These are phyloP conservation scores for Brachionus angularis DNA, from an alignment of 1,140 invertebrate species.

Conservation along the genomic window DNA sequence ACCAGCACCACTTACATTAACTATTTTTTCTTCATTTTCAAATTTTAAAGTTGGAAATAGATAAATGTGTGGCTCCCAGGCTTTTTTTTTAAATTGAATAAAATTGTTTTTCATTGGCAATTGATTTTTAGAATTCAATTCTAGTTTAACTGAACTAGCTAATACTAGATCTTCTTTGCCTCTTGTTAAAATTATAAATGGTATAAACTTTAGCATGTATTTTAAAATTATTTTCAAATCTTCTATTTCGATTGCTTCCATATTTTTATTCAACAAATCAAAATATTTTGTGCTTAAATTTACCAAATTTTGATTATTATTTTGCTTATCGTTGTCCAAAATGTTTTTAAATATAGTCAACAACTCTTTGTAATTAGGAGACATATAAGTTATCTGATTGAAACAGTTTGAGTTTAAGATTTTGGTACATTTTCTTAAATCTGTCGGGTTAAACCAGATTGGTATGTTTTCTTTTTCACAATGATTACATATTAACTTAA, in stretches of 20 bases:
- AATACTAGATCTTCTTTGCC: conserved; percentile 16
- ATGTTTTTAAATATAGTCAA: conserved; percentile 8
- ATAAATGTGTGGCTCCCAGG: neutral
- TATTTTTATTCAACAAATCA: neutral
- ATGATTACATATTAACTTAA: conserved; percentile 20
- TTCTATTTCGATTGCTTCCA: conserved; percentile 3
- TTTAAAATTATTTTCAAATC: conserved; percentile 36
- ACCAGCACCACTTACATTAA: conserved; percentile 42
- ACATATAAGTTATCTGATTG: conserved; percentile 31
- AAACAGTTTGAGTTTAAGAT: conserved; percentile 1
- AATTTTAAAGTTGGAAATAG: neutral
- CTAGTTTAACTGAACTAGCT: neutral
- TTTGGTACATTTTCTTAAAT: conserved; percentile 38
- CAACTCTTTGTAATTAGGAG: conserved; percentile 37
- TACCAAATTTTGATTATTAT: neutral
- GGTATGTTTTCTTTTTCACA: conserved; percentile 34
- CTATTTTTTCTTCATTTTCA: neutral
- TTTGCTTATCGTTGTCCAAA: neutral
- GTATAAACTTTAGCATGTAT: neutral
- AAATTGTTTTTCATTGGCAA: conserved; percentile 1
- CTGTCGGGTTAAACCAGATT: conserved; percentile 41
- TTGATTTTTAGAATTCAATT: neutral
- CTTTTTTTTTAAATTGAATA: neutral
- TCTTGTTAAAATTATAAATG: conserved; percentile 22
- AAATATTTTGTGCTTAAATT: conserved; percentile 15